Evolutionary conservation across 92 coral and sea anemone genomes (phyloP).

Genomic region (Actinostola sp.): DNA sequence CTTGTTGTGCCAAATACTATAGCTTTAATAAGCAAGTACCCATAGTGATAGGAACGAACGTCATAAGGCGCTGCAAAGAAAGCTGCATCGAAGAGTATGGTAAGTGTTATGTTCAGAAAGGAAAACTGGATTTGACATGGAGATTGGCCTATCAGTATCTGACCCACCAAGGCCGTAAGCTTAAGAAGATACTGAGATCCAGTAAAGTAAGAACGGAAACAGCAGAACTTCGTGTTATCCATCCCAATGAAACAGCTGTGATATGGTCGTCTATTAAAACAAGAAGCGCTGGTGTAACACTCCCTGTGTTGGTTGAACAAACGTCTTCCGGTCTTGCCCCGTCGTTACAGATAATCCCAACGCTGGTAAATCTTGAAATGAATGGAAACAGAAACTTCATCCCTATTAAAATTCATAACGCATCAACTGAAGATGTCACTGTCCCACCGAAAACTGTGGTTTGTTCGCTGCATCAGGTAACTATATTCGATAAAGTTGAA

Average conservation of each 20-base stretch:
- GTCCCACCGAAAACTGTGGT: not conserved
- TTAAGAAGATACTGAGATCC: not conserved
- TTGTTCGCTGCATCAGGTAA: not conserved
- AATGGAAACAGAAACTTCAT: not conserved
- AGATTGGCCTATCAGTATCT: conserved; percentile 21
- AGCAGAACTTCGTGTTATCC: not conserved
- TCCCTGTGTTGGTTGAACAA: not conserved
- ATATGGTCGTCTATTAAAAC: conserved; percentile 7
- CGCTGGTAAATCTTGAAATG: not conserved
- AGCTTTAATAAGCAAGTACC: conserved; percentile 40
- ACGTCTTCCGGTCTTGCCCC: not conserved
- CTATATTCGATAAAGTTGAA: not conserved
- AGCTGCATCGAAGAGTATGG: conserved; percentile 17
- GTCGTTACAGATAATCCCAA: conserved; percentile 1
- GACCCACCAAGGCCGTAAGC: not conserved
- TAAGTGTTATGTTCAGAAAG: not conserved
- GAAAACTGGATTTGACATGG: conserved; percentile 37
- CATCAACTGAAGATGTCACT: not conserved
- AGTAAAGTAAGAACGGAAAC: not conserved
- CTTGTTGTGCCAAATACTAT: conserved; percentile 47
- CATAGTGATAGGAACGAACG: conserved; percentile 42
- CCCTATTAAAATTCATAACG: not conserved
- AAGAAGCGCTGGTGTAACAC: not conserved
- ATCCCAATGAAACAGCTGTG: not conserved
- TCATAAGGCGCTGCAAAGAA: conserved; percentile 33